Percentiles rank a stretch among this genome's conserved stretches.
phyloP scores from a whole-genome alignment of 2,113 vertebrate species.

The Grantiella picta region DNA sequence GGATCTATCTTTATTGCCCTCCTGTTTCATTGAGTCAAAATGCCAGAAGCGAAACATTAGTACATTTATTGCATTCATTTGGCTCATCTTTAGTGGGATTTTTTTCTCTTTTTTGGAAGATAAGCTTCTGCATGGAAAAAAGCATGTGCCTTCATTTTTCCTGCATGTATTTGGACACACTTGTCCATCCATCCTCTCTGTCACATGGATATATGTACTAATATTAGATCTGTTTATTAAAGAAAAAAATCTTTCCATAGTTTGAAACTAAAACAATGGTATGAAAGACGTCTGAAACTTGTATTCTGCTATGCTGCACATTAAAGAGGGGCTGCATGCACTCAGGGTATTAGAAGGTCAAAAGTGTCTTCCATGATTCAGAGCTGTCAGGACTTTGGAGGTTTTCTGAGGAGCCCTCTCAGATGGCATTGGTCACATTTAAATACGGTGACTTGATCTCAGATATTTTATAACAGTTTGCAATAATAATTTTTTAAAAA shows the following conservation, averaged over 20 bases:
- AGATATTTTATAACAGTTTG: background rate
- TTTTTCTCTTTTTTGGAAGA: slow-evolving; percentile 45
- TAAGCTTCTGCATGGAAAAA: slow-evolving; percentile 26
- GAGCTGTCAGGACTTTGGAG: background rate
- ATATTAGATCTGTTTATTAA: background rate
- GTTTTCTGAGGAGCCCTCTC: background rate
- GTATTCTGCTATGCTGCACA: background rate
- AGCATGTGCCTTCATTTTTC: background rate
- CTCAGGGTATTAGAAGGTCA: background rate
- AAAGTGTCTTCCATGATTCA: background rate
- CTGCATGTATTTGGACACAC: background rate
- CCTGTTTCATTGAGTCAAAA: background rate
- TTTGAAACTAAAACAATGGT: slow-evolving; percentile 12
- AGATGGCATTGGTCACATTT: background rate
- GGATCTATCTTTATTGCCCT: slow-evolving; percentile 18
- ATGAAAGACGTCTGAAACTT: background rate
- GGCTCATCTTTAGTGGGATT: slow-evolving; percentile 19
- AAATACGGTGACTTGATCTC: background rate
- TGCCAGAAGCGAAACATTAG: slow-evolving; percentile 46
- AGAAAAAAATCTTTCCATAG: background rate
- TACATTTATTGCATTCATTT: slow-evolving; percentile 30
- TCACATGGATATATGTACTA: background rate
- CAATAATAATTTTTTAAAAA: background rate
- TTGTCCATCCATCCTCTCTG: background rate
- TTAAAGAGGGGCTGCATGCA: background rate